Conservation (phyloP, 1,140 invertebrate genomes). For the Xylocopa sonorina region DNA sequence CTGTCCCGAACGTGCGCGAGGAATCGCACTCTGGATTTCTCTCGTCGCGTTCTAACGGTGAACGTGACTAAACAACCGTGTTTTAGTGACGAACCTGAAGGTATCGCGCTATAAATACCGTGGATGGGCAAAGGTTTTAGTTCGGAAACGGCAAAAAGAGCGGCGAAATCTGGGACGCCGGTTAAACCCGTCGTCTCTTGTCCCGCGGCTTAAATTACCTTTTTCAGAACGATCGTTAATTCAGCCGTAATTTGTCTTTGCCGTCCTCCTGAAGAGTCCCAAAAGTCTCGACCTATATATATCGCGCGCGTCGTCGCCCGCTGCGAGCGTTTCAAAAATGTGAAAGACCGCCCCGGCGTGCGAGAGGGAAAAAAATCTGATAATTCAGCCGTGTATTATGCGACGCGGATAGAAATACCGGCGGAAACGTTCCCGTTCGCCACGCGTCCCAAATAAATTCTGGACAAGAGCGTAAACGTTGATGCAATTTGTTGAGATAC, state of each 20-base stretch:
- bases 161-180: neutral
- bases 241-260: constrained; percentile 17
- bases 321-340: neutral
- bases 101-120: neutral
- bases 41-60: neutral
- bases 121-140: neutral
- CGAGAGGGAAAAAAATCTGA: neutral
- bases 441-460: no score
- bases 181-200: neutral
- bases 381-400: neutral
- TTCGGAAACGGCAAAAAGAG: neutral
- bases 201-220: constrained; percentile 20
- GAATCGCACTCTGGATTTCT: no score
- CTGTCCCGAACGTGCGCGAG: no score
- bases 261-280: neutral
- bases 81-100: neutral
- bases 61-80: no score
- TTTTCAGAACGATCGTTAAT: constrained; percentile 19
- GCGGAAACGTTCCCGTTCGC: neutral
- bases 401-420: neutral
- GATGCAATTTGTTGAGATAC: neutral
- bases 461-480: neutral
- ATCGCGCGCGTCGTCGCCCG: no score
- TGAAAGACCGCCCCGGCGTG: neutral
- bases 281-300: constrained; percentile 23